Percentiles rank a stretch among this genome's conserved stretches.
phyloP scores from a whole-genome alignment of 2,113 vertebrate genomes.

The Theropithecus gelada region DNA sequence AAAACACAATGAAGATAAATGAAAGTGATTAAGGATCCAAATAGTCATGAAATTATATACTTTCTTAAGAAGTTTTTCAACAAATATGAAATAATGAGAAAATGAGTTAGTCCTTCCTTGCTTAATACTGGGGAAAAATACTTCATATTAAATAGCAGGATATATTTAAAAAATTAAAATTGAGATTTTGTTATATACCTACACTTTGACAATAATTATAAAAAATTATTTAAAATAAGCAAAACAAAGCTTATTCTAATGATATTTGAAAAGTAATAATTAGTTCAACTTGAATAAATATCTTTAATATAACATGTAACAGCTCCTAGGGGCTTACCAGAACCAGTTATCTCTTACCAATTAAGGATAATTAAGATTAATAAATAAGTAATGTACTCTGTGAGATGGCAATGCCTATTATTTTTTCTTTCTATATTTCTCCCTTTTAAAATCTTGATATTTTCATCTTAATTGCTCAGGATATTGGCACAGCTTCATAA shows the following conservation, averaged over 20 bases:
- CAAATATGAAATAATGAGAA: conserved; percentile 39
- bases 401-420: not conserved
- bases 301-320: not conserved
- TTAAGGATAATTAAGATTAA: not conserved
- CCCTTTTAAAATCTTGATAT: conserved; percentile 18
- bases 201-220: not conserved
- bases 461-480: conserved; percentile 17
- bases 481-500: not conserved
- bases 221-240: not conserved
- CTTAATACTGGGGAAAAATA: not conserved
- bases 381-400: not conserved
- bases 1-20: not conserved
- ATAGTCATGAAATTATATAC: not conserved
- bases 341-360: not conserved
- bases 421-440: not conserved
- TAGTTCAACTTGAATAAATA: not conserved
- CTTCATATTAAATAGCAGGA: not conserved
- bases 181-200: not conserved
- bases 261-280: conserved; percentile 12
- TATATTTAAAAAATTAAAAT: conserved; percentile 17
- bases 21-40: not conserved
- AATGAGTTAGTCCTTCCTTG: not conserved
- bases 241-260: not conserved
- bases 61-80: conserved; percentile 41
- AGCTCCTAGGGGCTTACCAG: not conserved